Conservation (phyloP, 2,888 invertebrate species). For the Pandemis heparana region DNA sequence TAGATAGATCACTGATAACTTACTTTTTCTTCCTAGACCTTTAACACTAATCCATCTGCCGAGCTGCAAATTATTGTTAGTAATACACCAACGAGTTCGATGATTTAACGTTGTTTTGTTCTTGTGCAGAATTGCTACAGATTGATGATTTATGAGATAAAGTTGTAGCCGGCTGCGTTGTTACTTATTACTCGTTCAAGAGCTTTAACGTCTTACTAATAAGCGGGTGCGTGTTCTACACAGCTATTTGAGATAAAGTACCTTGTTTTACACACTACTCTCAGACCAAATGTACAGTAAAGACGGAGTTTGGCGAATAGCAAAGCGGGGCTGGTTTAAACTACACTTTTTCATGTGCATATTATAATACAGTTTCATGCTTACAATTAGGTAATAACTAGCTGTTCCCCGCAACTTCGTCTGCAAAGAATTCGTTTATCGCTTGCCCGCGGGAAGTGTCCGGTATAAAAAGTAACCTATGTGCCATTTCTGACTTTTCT, state of each 20-base stretch:
- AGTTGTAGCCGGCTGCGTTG: slow-evolving; percentile 32
- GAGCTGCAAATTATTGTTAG: slow-evolving; percentile 36
- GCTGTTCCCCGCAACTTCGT: too few relatives aligned
- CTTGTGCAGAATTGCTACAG: slow-evolving; percentile 37
- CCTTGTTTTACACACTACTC: background rate
- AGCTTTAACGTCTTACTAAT: slow-evolving; percentile 4
- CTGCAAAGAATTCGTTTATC: too few relatives aligned
- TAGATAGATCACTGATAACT: slow-evolving; percentile 12
- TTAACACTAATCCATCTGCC: slow-evolving; percentile 24
- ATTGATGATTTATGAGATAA: slow-evolving; percentile 40
- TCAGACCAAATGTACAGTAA: too few relatives aligned
- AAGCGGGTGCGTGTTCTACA: background rate
- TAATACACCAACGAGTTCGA: slow-evolving; percentile 34
- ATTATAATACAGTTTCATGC: too few relatives aligned
- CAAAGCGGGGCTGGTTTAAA: too few relatives aligned
- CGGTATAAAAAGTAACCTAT: too few relatives aligned
- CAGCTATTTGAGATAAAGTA: background rate
- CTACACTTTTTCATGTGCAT: too few relatives aligned
- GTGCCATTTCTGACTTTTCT: too few relatives aligned
- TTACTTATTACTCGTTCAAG: slow-evolving; percentile 39
- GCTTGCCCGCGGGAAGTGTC: too few relatives aligned
- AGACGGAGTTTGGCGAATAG: too few relatives aligned
- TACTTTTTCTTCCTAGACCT: slow-evolving; percentile 7
- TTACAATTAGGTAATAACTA: too few relatives aligned
- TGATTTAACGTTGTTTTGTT: slow-evolving; percentile 43